Percentiles rank a stretch among this genome's conserved stretches.
Conservation (phyloP, 2,113 vertebrate species). For the Etheostoma cragini region DNA sequence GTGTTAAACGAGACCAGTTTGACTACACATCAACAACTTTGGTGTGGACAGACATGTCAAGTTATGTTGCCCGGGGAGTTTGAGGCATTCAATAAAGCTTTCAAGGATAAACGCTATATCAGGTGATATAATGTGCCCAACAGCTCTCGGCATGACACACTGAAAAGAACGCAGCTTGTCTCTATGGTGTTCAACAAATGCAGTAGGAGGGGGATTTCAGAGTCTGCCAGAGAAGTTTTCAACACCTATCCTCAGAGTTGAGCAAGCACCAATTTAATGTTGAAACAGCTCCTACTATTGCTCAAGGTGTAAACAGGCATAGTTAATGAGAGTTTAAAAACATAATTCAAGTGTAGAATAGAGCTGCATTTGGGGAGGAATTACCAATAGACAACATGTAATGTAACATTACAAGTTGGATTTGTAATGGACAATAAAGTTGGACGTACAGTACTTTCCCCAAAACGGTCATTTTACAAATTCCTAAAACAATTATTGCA, state of each 20-base stretch:
- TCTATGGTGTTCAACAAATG: conserved; percentile 62
- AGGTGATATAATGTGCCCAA: conserved; percentile 70
- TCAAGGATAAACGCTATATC: conserved; percentile 79
- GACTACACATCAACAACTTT: conserved; percentile 71
- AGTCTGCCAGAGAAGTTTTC: conserved; percentile 52
- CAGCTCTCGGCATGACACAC: conserved; percentile 50
- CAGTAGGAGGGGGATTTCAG: conserved; percentile 36
- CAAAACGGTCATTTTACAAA: conserved; percentile 2
- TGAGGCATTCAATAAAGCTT: conserved; percentile 69
- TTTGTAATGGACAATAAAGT: too few relatives aligned
- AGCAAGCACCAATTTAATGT: conserved; percentile 37
- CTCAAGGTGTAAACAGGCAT: conserved; percentile 37
- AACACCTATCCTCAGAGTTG: conserved; percentile 41
- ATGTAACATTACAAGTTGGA: not conserved
- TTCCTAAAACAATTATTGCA: conserved; percentile 16
- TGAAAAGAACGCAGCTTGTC: conserved; percentile 61
- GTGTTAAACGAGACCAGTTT: conserved; percentile 45
- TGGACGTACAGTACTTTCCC: not conserved
- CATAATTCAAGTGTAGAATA: not conserved
- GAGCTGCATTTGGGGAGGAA: not conserved
- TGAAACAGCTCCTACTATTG: conserved; percentile 8
- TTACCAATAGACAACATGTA: not conserved
- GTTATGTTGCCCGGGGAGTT: conserved; percentile 69
- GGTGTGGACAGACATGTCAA: conserved; percentile 69
- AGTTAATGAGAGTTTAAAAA: not conserved